Base-by-base conservation (phyloP, 1,140 invertebrate genomes). In the Penaeus japonicus region DNA sequence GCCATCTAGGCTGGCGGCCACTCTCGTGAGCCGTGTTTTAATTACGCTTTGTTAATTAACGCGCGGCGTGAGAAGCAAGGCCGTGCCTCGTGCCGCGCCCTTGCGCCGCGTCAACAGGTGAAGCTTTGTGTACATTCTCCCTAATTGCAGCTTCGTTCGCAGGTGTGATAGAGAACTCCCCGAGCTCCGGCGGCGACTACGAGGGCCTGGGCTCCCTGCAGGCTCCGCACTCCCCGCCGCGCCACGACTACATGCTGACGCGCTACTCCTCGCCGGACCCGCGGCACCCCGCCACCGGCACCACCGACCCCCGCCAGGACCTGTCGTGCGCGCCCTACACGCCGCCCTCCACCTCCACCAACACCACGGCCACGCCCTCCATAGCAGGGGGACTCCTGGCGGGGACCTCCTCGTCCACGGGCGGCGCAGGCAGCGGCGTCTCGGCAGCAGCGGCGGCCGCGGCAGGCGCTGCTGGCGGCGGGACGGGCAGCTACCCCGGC, bases 81-180 rank as follows among this genome's bases (percentile, higher is more conserved):
- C 47, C 15, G n/a, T n/a, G n/a, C n/a, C 10, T 15, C 5, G 35
- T 39, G 35, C 35, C 2, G 10, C 15, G 47, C 47, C 10, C 15
- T 15, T 47, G 47, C 47, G 47, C 47, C 47, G 47, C 10, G 47
- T 12, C 47, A 12, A 2, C 47, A 15, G 47, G 47, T 47, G 5
- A 47, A 47, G n/a, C 2, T 30, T n/a, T 27, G 12, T n/a, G 7
- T 18, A 73, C 27, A 73, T 30, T 27, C 15, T 73, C 70, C 18
- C 70, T 15, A 30, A 18, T 30, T 17, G 27, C 17, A 73, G 24
- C 32, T 73, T 32, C 70, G 27, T 30, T 88, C 83, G 70, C 87
- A 88, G 87, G 87, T 78, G 87, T 88, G 65, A 75, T 88, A n/a
- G 87, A 88, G 73, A 88, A 82, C 80, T 88, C 87, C 15, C 87